Evolutionary conservation across 1,140 invertebrate genomes (phyloP), one percentile per base, ranked within the genome.

Genomic region (Meteorus sp.): DNA sequence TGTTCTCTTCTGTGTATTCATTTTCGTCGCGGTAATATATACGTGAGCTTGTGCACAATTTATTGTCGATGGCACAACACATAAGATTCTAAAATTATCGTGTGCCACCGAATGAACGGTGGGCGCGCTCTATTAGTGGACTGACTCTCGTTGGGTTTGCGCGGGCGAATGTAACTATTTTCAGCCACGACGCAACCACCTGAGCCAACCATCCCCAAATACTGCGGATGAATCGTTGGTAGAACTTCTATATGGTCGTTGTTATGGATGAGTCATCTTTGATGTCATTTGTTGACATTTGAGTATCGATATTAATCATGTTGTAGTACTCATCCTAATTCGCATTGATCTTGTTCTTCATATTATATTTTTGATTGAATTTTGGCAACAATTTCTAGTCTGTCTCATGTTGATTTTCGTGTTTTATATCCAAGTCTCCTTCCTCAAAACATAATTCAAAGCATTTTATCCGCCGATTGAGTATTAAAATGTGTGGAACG

Each of bases 101-200:
- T 25, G 61, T 54, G 65, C 64, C 62, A 68, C 62, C 57, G 63
- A 68, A 70, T 65, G 61, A 39, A 57, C 55, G 70, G 76, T 78
- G 76, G 76, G 76, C 75, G 76, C 74, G 73, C 45, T 65, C 75
- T 78, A 78, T 78, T 78, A 74, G 70, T 59, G 70, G 67, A 67
- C 60, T 68, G 67, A 71, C 66, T 73, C 68, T 67, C 65, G 64
- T 71, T 68, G 69, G 64, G 71, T 77, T 78, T 78, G 76, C 76
- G 76, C 76, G 76, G 76, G 76, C 76, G 76, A 78, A 43, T 55
- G 60, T 15, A 65, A 61, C 67, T 78, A 78, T 78, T 78, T 77
- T 68, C 59, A 65, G 72, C 66, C 72, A 72, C 76, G 75, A 76
- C 76, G 76, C 76, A 78, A 78, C 76, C 76, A 78, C 76, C 76